Conservation (phyloP, 2,113 vertebrate genomes). For the Neogobius melanostomus region DNA sequence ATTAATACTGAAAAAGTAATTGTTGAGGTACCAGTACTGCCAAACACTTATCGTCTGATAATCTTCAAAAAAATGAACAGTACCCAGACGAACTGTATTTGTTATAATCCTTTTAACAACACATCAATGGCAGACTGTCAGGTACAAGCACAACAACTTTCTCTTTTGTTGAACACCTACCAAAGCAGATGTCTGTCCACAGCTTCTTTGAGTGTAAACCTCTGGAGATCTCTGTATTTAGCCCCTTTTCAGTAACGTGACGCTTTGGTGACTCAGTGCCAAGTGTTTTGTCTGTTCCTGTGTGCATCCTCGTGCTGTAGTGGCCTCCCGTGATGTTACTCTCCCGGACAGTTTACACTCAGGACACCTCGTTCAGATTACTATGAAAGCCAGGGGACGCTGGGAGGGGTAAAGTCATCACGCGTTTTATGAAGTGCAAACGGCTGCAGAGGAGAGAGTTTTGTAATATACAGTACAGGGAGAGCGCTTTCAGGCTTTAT, state of each 20-base stretch:
- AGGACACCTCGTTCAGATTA: conserved; percentile 14
- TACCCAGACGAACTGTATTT: background rate
- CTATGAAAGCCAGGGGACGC: conserved; percentile 20
- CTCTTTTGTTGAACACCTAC: background rate
- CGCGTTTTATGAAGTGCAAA: conserved; percentile 71
- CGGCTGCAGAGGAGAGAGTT: conserved; percentile 51
- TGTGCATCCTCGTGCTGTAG: conserved; percentile 19
- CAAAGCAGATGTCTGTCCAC: background rate
- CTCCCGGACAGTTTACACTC: conserved; percentile 15
- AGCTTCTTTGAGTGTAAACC: background rate
- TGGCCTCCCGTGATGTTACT: conserved; percentile 4
- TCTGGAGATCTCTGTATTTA: background rate
- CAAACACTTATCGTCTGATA: background rate
- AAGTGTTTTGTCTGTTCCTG: conserved; percentile 7
- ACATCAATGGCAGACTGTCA: background rate
- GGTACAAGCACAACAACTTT: background rate
- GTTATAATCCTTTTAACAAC: background rate
- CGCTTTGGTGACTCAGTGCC: background rate
- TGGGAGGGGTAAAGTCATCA: conserved; percentile 26
- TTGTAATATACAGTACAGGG: conserved; percentile 64
- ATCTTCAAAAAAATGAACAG: background rate
- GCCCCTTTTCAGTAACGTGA: conserved; percentile 1
- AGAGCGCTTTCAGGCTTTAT: conserved; percentile 69
- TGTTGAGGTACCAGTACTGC: too few relatives aligned
- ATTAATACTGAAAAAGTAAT: too few relatives aligned